Base-by-base conservation (phyloP, 2,113 vertebrate genomes). In the Tupaia chinensis region DNA sequence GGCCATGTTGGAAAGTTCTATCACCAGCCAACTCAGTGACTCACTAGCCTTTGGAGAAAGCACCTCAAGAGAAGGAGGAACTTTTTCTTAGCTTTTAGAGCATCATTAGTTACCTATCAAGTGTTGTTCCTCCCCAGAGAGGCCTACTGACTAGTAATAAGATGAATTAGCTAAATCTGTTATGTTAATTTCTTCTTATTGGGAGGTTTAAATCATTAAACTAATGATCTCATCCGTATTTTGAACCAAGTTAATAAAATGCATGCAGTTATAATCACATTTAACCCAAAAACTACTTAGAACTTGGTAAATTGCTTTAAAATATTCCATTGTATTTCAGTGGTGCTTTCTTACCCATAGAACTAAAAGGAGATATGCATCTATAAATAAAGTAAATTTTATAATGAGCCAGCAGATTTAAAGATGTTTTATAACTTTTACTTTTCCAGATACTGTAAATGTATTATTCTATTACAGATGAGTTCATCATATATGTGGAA, bases 201-300 rank as follows among this genome's bases (percentile, higher is more conserved):
- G 78, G 93, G 81, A 92, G 16, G 2, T 88, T 94, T 94, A 96
- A 96, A 86, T 96, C 69, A 86, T 97, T 89, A 95, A 97, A 92
- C 54, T 93, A 96, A 98, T 97, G 81, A 95, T 80, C 69, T 95
- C 90, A 95, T 96, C 78, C 66, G 83, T 94, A 97, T 95, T 94
- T 96, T 25, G 29, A 97, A 94, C 60, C 32, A 97, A 95, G 88
- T 93, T 95, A 96, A 97, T 93, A 97, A 97, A 96, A 85, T 27
- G 0, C 25, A 44, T 89, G 66, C 32, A 89, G 73, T 94, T 94
- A 88, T 85, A 91, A 90, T 96, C 58, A 86, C 29, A 94, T 92
- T 94, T 94, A 95, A 88, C 86, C 82, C 80, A 0, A 15, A 95
- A 95, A 74, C 8, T 15, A 23, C 72, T 44, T 9, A 90, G n/a